Base-by-base conservation (phyloP, 2,888 invertebrate species). In the Hydraecia micacea region DNA sequence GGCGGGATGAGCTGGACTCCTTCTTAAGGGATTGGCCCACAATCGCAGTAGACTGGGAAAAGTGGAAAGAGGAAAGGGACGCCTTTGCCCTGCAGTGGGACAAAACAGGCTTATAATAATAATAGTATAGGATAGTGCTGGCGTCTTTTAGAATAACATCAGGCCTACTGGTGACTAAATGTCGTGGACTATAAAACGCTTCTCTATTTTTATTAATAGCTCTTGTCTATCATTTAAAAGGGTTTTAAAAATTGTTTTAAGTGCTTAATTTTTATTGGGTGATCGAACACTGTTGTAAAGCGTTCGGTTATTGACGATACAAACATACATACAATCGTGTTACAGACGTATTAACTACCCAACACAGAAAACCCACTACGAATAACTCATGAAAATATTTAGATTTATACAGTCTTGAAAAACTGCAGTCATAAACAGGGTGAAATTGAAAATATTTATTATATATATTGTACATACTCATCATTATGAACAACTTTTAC, bases 221-320 rank as follows among this genome's bases (percentile, higher is more conserved):
- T 84, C 83, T 90, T 91, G 90, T 90, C 90, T 90, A 86, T 86
- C 81, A 86, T 84, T 90, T 91, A 67, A 91, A 88, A 90, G 85
- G 85, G 87, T 87, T 84, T 86, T 79, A 81, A 88, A 89, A 86
- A 80, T 86, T 87, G n/a, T 83, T 80, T 81, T 87, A 86, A 89
- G 89, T 87, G 88, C 85, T 85, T 88, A 87, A 88, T 85, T 76
- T 88, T 87, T 83, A 87, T 85, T 88, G 83, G 83, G 85, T 90
- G 86, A 90, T 89, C 85, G 81, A 73, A 85, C 80, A 84, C 68
- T 72, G 79, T n/a, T 69, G 18, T 58, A 75, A 32, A 79, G 55
- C 39, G 36, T 69, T 67, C 39, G 74, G 68, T 75, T 86, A 84
- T 84, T 80, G 83, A 77, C 63, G 39, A 73, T 60, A 65, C 18